Percentiles rank a stretch among this genome's conserved stretches.
Conservation (phyloP, 1,140 invertebrate genomes). For the Drosophila sp. region DNA sequence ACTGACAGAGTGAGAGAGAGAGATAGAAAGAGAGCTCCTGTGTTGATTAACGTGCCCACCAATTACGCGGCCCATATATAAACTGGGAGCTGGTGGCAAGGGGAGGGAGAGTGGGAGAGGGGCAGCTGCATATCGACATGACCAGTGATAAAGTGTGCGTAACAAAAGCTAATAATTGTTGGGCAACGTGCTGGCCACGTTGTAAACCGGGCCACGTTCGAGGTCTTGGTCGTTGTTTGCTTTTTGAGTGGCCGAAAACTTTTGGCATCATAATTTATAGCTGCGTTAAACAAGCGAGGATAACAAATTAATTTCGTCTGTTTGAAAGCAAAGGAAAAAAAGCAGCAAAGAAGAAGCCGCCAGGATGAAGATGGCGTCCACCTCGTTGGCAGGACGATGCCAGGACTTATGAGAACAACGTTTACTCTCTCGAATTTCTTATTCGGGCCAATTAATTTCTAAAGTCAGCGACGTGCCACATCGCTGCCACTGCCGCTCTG, state of each 20-base stretch:
- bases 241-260: slow-evolving; percentile 80
- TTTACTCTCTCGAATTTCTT: slow-evolving; percentile 82
- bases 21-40: slow-evolving; percentile 30
- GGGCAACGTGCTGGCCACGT: slow-evolving; percentile 72
- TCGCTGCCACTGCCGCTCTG: too few relatives aligned
- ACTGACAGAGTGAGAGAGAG: not conserved
- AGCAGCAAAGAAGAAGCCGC: slow-evolving; percentile 53
- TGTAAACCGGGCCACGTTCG: slow-evolving; percentile 55
- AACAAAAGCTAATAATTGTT: slow-evolving; percentile 83
- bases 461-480: slow-evolving; percentile 74
- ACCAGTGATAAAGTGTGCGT: slow-evolving; percentile 80
- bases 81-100: slow-evolving; percentile 15
- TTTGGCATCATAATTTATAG: slow-evolving; percentile 83
- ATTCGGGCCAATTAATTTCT: slow-evolving; percentile 83
- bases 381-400: slow-evolving; percentile 31
- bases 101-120: not conserved
- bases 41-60: slow-evolving; percentile 81
- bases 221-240: slow-evolving; percentile 40
- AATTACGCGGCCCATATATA: slow-evolving; percentile 81
- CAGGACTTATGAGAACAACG: slow-evolving; percentile 77
- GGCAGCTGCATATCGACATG: slow-evolving; percentile 69
- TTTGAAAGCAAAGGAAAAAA: slow-evolving; percentile 32
- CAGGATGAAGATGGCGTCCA: slow-evolving; percentile 35
- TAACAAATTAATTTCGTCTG: slow-evolving; percentile 84
- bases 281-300: slow-evolving; percentile 83